These are phyloP conservation scores for Cebus imitator DNA, from an alignment of 2,113 vertebrate genomes.

Conservation along the genomic window DNA sequence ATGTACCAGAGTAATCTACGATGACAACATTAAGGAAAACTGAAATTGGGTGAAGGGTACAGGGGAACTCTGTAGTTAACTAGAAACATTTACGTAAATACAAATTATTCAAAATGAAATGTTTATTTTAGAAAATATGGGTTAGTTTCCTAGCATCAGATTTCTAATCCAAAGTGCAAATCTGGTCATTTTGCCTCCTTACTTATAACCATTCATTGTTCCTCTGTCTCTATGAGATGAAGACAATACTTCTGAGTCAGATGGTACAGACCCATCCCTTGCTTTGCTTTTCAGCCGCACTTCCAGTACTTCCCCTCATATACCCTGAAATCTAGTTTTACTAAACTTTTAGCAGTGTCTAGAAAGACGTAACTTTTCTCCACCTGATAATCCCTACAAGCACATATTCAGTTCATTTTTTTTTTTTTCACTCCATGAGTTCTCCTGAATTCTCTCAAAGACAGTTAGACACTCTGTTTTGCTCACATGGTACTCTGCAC, in stretches of 20 bases:
- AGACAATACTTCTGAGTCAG: neutral
- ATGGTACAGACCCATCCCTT: neutral
- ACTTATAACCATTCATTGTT: neutral
- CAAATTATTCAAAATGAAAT: neutral
- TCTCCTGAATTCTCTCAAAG: neutral
- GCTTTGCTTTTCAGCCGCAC: neutral
- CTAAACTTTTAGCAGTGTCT: neutral
- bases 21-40: neutral
- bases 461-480: neutral
- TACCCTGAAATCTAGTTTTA: neutral
- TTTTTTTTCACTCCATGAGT: neutral
- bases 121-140: neutral
- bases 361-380: neutral
- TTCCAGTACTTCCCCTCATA: neutral
- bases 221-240: neutral
- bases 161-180: neutral
- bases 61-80: neutral
- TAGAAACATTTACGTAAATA: neutral
- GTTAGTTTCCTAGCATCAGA: neutral
- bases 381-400: neutral
- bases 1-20: neutral
- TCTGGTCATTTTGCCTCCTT: neutral
- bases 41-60: neutral
- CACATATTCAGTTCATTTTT: neutral
- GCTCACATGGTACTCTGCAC: neutral